Conservation (phyloP, 2,797 vertebrate species). For the Labroides dimidiatus region DNA sequence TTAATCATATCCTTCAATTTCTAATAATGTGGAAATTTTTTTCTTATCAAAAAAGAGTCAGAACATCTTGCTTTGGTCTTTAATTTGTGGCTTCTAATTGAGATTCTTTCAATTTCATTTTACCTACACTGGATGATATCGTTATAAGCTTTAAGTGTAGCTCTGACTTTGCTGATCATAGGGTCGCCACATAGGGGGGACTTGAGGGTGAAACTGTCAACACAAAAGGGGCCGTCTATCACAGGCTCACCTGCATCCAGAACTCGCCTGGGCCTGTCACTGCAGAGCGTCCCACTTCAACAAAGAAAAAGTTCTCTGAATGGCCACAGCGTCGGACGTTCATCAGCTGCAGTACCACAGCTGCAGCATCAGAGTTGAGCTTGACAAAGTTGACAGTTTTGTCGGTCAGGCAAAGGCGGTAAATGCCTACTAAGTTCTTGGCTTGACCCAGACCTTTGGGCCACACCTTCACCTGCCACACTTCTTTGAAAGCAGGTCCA, state of each 20-base stretch:
- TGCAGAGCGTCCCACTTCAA: slow-evolving; percentile 88
- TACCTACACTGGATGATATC: too few species aligned
- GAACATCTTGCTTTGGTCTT: too few species aligned
- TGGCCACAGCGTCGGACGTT: slow-evolving; percentile 88
- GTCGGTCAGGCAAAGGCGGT: slow-evolving; percentile 87
- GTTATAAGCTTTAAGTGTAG: not conserved
- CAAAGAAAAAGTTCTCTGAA: slow-evolving; percentile 90
- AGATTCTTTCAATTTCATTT: too few species aligned
- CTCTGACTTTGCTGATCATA: slow-evolving; percentile 32
- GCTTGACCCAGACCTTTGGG: slow-evolving; percentile 88
- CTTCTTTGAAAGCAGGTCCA: slow-evolving; percentile 87
- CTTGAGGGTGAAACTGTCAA: slow-evolving; percentile 17
- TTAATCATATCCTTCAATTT: not conserved
- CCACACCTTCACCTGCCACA: slow-evolving; percentile 90
- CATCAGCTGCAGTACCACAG: slow-evolving; percentile 88
- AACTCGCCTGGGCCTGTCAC: slow-evolving; percentile 86
- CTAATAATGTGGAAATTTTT: too few species aligned
- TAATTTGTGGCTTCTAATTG: too few species aligned
- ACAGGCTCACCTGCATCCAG: slow-evolving; percentile 85
- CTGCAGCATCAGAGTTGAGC: slow-evolving; percentile 86
- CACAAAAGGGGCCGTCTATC: slow-evolving; percentile 16
- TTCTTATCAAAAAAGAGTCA: too few species aligned
- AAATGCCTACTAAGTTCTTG: slow-evolving; percentile 86
- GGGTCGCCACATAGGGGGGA: slow-evolving; percentile 4
- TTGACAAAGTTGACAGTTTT: slow-evolving; percentile 89